Percentiles rank a stretch among this genome's conserved stretches.
These are phyloP conservation scores for Neotragus moschatus DNA, from an alignment of 2,113 vertebrate genomes.

Conservation along the genomic window DNA sequence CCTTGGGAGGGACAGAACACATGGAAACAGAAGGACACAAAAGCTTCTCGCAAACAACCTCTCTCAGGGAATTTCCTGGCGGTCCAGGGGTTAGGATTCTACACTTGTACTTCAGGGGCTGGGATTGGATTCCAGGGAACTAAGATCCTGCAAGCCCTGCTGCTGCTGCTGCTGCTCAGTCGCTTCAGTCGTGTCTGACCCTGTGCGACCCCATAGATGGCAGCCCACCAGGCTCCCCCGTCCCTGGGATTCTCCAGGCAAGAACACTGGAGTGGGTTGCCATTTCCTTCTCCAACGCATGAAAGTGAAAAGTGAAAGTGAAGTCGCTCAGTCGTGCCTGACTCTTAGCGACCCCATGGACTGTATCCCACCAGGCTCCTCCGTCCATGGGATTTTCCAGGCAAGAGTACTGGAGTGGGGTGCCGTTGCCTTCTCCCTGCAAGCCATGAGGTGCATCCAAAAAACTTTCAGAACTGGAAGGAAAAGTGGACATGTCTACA, in stretches of 20 bases:
- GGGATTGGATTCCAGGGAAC: background rate
- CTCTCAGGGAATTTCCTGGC: background rate
- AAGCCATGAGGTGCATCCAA: background rate
- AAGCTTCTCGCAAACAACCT: background rate
- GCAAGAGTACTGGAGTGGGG: no score
- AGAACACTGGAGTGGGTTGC: no score
- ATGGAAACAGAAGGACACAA: background rate
- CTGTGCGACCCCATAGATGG: accelerated
- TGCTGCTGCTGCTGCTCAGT: no score
- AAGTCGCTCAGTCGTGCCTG: no score
- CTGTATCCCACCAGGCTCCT: no score
- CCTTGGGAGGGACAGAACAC: background rate
- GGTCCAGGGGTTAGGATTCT: background rate
- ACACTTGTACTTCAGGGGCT: background rate
- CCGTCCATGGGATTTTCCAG: no score
- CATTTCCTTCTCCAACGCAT: no score
- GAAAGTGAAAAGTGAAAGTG: no score
- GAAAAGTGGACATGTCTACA: background rate
- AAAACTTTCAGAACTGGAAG: background rate
- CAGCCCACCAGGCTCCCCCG: no score
- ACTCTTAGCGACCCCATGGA: no score
- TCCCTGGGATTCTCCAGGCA: no score
- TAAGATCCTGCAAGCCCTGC: background rate
- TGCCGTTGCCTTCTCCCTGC: background rate
- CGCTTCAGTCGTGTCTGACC: no score